Base-by-base conservation (phyloP, 2,888 invertebrate genomes). In the Ceriagrion tenellum region DNA sequence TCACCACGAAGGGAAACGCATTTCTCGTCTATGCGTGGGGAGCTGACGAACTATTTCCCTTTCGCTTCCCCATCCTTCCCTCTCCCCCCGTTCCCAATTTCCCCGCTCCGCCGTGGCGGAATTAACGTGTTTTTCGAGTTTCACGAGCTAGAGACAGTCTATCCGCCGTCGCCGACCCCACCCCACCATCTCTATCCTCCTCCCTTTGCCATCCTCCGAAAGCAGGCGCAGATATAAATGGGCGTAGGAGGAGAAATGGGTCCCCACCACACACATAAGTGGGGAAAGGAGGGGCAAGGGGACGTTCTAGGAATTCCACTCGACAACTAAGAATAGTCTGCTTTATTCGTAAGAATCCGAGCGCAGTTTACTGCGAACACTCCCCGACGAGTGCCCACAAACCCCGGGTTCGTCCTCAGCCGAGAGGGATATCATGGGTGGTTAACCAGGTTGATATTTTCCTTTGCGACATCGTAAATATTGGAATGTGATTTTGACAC, bases 51-150 rank as follows among this genome's bases (percentile, higher is more conserved):
- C 81, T 35, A 69, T 69, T n/a, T 26, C 81, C 81, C 81, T 35
- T 81, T 69, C 10, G 69, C 81, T 81, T 35, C 81, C 16, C 26
- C 6, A n/a, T 23, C 69, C n/a, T 4, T 69, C n/a, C n/a, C 26
- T 26, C 30, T n/a, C 81, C 81, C 30, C 35, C 16, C 81, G 12
- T 16, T 10, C 26, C n/a, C 69, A 26, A 18, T 10, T 12, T 81
- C 18, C 35, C 81, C 35, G 30, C 81, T 12, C n/a, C 81, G 18
- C 35, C 81, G 26, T 35, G 35, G 81, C 81, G 35, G 81, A 81
- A 81, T 81, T 18, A 81, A 81, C 81, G 81, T 81, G 81, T 81
- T 81, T 81, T 81, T 81, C 81, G 35, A 81, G 81, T 81, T 81
- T 81, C 81, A 81, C 81, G 81, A 81, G 81, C 30, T 35, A 81